Conservation (phyloP, 2,113 vertebrate species). For the Epinephelus cyanopodus region DNA sequence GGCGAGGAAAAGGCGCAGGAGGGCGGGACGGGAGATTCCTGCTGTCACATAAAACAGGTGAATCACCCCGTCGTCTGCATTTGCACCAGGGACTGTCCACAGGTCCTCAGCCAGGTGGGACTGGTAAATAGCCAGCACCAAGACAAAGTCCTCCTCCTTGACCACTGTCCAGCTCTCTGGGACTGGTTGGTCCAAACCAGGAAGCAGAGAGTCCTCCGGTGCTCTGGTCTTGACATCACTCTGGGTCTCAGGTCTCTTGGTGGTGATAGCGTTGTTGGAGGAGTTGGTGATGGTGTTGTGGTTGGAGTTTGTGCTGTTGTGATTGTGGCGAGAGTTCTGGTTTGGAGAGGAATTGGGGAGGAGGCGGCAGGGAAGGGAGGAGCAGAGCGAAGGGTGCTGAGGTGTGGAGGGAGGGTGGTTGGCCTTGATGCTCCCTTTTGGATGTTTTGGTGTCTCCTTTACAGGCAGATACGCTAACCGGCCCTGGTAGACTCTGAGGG, state of each 20-base stretch:
- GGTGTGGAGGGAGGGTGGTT: slow-evolving; percentile 39
- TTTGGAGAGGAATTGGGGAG: slow-evolving; percentile 32
- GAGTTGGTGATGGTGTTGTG: slow-evolving; percentile 34
- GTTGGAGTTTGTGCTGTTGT: slow-evolving; percentile 61
- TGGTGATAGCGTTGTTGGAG: slow-evolving; percentile 35
- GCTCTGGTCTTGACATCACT: slow-evolving; percentile 31
- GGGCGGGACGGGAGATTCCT: slow-evolving; percentile 87
- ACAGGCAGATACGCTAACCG: slow-evolving; percentile 88
- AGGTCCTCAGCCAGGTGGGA: slow-evolving; percentile 92
- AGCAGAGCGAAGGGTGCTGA: slow-evolving; percentile 57
- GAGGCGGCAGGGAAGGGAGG: slow-evolving; percentile 62
- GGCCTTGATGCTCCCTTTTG: slow-evolving; percentile 37
- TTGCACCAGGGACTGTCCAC: slow-evolving; percentile 85
- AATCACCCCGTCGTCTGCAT: slow-evolving; percentile 85
- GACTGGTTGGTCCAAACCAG: slow-evolving; percentile 87
- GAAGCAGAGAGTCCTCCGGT: slow-evolving; percentile 84
- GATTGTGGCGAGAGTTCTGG: slow-evolving; percentile 48
- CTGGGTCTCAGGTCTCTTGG: slow-evolving; percentile 38
- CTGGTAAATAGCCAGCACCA: slow-evolving; percentile 91
- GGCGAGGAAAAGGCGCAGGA: slow-evolving; percentile 92
- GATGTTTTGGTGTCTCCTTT: slow-evolving; percentile 35
- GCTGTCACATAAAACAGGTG: slow-evolving; percentile 92
- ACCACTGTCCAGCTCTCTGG: slow-evolving; percentile 91
- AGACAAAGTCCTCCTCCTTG: slow-evolving; percentile 90
- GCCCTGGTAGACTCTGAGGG: slow-evolving; percentile 85